Percentiles rank a stretch among this genome's conserved stretches.
Conservation (phyloP, 2,113 vertebrate species). For the Antechinus flavipes region DNA sequence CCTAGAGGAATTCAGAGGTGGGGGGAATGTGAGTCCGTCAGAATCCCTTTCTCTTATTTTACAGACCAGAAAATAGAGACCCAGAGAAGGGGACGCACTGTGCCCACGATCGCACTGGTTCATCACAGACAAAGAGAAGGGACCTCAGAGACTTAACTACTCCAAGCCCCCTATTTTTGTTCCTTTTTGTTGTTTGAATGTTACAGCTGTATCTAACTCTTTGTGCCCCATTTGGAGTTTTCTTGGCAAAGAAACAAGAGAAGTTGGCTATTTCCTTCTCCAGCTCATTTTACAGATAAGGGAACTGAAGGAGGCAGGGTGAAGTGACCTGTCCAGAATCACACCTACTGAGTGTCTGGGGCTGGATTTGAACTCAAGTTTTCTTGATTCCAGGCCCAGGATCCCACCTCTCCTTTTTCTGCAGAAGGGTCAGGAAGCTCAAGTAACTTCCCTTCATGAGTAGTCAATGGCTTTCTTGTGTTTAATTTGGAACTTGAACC, state of each 20-base stretch:
- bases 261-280: background rate
- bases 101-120: too few relatives aligned
- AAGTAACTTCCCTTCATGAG: background rate
- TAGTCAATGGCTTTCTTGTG: background rate
- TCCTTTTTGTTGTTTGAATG: background rate
- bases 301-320: background rate
- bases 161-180: background rate
- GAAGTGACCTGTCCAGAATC: background rate
- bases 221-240: background rate
- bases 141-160: background rate
- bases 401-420: fast-evolving
- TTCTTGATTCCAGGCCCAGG: background rate
- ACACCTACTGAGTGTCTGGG: background rate
- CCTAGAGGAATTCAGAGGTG: background rate
- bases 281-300: background rate
- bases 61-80: background rate
- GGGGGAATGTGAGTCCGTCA: background rate
- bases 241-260: background rate
- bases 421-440: background rate
- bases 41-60: background rate
- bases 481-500: background rate
- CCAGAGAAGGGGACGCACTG: background rate
- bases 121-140: background rate
- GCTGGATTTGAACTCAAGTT: background rate
- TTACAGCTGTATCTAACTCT: background rate